A percentile compares a stretch with the other conserved stretches of the same genome.
These are phyloP conservation scores for Hippocampus comes DNA, from an alignment of 2,113 vertebrate species.

Conservation along the genomic window DNA sequence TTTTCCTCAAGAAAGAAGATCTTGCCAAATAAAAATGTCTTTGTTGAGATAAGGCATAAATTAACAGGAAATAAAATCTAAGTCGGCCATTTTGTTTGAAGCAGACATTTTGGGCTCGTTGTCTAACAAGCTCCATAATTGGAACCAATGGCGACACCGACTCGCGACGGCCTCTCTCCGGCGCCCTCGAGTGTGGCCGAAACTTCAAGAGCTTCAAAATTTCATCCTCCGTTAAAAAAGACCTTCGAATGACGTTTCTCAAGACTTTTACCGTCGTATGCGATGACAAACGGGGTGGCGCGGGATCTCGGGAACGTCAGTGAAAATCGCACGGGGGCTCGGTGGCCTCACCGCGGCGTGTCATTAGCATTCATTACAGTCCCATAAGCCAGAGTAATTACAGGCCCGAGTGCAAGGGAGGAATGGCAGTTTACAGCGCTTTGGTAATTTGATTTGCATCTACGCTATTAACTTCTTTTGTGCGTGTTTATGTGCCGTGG, in stretches of 20 bases:
- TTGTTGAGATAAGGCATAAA: no score
- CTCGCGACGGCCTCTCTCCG: not conserved
- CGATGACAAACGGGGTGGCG: not conserved
- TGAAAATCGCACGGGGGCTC: conserved; percentile 59
- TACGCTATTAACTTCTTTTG: conserved; percentile 83
- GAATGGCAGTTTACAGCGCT: conserved; percentile 78
- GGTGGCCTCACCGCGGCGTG: conserved; percentile 67
- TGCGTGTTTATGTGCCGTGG: conserved; percentile 82
- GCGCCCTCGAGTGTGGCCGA: not conserved
- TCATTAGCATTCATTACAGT: conserved; percentile 81
- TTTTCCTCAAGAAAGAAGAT: no score
- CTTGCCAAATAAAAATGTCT: no score
- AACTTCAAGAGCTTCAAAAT: not conserved
- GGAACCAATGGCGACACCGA: not conserved
- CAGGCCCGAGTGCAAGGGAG: conserved; percentile 74
- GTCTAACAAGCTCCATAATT: not conserved
- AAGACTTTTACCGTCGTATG: not conserved
- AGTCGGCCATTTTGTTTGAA: not conserved
- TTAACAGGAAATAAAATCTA: no score
- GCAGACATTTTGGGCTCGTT: not conserved
- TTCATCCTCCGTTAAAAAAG: no score
- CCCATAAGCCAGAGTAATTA: conserved; percentile 78
- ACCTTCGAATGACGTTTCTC: not conserved
- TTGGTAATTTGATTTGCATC: conserved; percentile 82
- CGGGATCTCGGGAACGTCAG: conserved; percentile 54